phyloP scores from a whole-genome alignment of 2,888 invertebrate genomes.

The Scaptomyza polygonia region DNA sequence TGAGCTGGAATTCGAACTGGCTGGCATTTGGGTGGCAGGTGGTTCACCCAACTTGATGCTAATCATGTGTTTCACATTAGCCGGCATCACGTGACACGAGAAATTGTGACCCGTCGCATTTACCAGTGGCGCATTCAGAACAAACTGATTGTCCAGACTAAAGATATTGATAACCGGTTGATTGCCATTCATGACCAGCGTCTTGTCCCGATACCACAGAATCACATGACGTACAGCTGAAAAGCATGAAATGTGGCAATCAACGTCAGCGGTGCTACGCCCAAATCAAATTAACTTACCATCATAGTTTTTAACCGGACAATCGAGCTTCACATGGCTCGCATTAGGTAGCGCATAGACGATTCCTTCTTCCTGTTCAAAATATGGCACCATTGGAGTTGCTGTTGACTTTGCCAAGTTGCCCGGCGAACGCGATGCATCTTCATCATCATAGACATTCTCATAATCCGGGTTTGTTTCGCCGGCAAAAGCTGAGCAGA shows the following conservation, averaged over 20 bases:
- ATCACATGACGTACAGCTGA: slow-evolving; percentile 48
- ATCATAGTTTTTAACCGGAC: slow-evolving; percentile 65
- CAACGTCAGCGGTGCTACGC: background rate
- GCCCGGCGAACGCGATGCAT: slow-evolving; percentile 42
- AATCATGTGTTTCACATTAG: slow-evolving; percentile 36
- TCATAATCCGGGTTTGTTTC: slow-evolving; percentile 32
- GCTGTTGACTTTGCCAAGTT: slow-evolving; percentile 58
- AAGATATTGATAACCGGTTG: slow-evolving; percentile 24
- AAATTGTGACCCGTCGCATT: slow-evolving; percentile 51
- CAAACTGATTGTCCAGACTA: slow-evolving; percentile 42
- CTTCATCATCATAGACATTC: slow-evolving; percentile 48
- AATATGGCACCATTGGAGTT: slow-evolving; percentile 42
- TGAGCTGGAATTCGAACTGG: background rate
- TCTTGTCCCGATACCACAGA: slow-evolving; percentile 55
- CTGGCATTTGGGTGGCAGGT: slow-evolving; percentile 29
- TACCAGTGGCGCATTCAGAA: slow-evolving; percentile 45
- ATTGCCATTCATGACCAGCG: slow-evolving; percentile 31
- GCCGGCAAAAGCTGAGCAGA: slow-evolving; percentile 17
- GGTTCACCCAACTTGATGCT: slow-evolving; percentile 39
- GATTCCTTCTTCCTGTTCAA: slow-evolving; percentile 42
- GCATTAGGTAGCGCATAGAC: slow-evolving; percentile 41
- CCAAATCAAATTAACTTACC: slow-evolving; percentile 36
- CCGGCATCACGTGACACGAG: slow-evolving; percentile 44
- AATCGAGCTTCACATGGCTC: slow-evolving; percentile 51
- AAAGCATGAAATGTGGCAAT: background rate